Conservation (phyloP, 2,888 invertebrate genomes). For the Invenusta paracnida region DNA sequence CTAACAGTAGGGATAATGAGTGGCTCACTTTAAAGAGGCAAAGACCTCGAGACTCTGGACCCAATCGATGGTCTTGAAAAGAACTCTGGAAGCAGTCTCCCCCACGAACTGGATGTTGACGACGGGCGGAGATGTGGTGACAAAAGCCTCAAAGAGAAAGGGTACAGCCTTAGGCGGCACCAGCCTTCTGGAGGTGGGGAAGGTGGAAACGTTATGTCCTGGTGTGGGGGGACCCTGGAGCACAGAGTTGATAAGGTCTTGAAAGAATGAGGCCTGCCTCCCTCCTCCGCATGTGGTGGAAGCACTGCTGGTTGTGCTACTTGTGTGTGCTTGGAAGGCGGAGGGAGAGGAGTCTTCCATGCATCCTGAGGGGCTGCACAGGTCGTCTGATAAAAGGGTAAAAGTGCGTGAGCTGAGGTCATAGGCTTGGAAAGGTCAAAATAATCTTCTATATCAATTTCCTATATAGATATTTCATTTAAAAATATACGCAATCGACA, state of each 20-base stretch:
- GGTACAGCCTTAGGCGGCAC: background rate
- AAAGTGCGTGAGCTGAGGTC: too few relatives aligned
- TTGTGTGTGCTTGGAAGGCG: background rate
- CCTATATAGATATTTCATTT: too few relatives aligned
- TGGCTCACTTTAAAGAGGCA: background rate
- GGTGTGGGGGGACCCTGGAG: background rate
- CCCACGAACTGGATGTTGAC: conserved; percentile 12
- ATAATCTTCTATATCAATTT: too few relatives aligned
- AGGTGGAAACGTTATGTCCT: background rate
- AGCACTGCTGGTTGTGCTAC: background rate
- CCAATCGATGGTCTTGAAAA: conserved; percentile 24
- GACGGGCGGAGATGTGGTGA: background rate
- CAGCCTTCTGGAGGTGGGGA: background rate
- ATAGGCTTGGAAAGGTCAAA: too few relatives aligned
- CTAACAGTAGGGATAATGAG: too few relatives aligned
- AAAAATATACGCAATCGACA: too few relatives aligned
- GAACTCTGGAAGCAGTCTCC: background rate
- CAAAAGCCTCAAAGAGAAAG: background rate
- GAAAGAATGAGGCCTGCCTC: background rate
- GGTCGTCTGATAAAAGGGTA: background rate
- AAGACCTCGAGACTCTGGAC: conserved; percentile 3
- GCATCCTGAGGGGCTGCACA: background rate
- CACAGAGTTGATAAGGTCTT: background rate
- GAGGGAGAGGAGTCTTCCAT: background rate
- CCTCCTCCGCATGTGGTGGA: too few relatives aligned